phyloP scores from a whole-genome alignment of 1,140 invertebrate species.

The Hypothenemus hampei region DNA sequence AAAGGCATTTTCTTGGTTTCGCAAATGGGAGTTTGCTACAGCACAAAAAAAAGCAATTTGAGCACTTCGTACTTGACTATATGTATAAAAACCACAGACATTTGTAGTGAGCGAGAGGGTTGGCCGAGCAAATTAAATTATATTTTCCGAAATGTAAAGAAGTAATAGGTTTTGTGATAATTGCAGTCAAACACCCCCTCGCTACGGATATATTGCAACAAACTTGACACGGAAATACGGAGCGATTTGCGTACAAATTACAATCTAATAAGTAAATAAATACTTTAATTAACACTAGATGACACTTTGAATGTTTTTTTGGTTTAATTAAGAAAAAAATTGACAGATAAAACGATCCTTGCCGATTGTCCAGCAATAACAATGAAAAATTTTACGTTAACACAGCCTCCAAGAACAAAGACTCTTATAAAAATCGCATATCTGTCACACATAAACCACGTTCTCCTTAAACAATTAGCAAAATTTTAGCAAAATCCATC shows the following conservation, averaged over 20 bases:
- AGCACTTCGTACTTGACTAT: constrained; percentile 25
- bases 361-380: too few species aligned
- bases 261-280: constrained; percentile 9
- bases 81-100: constrained; percentile 11
- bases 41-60: constrained; percentile 38
- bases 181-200: background rate
- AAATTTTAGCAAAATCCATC: constrained; percentile 11
- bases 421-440: too few species aligned
- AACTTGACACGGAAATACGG: background rate
- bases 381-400: too few species aligned
- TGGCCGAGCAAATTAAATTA: background rate
- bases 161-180: constrained; percentile 4
- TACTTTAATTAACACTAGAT: constrained; percentile 24
- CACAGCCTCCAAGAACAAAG: too few species aligned
- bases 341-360: too few species aligned
- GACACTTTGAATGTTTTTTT: constrained; percentile 22
- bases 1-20: constrained; percentile 42
- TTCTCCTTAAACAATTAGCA: too few species aligned
- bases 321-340: too few species aligned
- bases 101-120: too few species aligned
- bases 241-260: constrained; percentile 2
- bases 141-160: background rate
- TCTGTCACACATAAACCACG: too few species aligned
- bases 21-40: constrained; percentile 30
- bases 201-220: constrained; percentile 6